These are phyloP conservation scores for Acronicta psi DNA, from an alignment of 2,888 invertebrate species.

Conservation along the genomic window DNA sequence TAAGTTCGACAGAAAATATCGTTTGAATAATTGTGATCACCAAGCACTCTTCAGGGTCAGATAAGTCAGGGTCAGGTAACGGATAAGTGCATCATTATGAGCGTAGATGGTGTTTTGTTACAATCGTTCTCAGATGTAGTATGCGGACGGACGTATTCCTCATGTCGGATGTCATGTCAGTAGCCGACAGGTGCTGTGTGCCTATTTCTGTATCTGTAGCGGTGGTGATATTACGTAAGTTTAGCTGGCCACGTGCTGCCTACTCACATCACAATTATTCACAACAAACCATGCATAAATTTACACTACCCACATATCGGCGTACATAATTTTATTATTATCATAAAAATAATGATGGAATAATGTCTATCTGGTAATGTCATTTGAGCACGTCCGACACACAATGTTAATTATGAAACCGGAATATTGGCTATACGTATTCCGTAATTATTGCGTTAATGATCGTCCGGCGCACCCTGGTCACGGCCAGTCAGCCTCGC, in stretches of 20 bases:
- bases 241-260: conserved; percentile 52
- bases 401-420: not conserved
- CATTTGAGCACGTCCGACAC: not conserved
- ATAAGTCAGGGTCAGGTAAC: not conserved
- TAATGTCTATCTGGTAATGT: too few relatives aligned
- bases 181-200: conserved; percentile 65
- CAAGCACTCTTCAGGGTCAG: not conserved
- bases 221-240: conserved; percentile 57
- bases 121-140: conserved; percentile 53
- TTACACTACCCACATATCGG: not conserved
- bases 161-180: conserved; percentile 53
- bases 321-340: conserved; percentile 1
- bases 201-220: conserved; percentile 72
- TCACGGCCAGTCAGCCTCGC: too few relatives aligned
- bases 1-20: too few relatives aligned
- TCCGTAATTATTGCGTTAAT: too few relatives aligned
- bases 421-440: too few relatives aligned
- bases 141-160: conserved; percentile 64
- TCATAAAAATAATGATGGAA: not conserved
- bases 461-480: too few relatives aligned
- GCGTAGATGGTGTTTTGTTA: conserved; percentile 51
- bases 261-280: conserved; percentile 47
- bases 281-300: conserved; percentile 44
- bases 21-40: too few relatives aligned
- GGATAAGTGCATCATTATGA: conserved; percentile 42